phyloP scores from a whole-genome alignment of 2,113 vertebrate genomes.

The Scytalopus superciliaris region DNA sequence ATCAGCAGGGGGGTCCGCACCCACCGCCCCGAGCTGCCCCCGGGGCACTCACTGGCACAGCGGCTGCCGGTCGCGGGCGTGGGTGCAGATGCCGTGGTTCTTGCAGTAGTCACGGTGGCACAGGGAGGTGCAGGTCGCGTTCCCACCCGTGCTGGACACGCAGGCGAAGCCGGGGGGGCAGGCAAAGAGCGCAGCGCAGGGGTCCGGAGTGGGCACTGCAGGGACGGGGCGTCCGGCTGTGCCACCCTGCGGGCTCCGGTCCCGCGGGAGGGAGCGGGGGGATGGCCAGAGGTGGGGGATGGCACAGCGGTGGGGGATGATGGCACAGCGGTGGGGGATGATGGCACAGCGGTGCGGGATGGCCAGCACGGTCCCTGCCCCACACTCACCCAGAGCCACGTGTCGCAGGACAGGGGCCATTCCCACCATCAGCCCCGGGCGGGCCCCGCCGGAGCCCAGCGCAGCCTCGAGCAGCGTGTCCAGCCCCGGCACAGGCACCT shows the following conservation, averaged over 20 bases:
- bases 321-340: too few relatives aligned
- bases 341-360: fast-evolving
- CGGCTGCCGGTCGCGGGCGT: slow-evolving; percentile 71
- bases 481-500: slow-evolving; percentile 42
- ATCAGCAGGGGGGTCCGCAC: fast-evolving
- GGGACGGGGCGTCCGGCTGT: fast-evolving
- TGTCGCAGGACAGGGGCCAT: slow-evolving; percentile 70
- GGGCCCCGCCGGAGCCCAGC: slow-evolving; percentile 24
- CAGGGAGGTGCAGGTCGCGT: slow-evolving; percentile 80
- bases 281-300: too few relatives aligned
- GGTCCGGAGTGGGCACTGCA: slow-evolving; percentile 70
- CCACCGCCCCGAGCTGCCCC: fast-evolving
- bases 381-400: slow-evolving; percentile 72
- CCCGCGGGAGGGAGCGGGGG: fast-evolving
- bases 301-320: too few relatives aligned
- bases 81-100: slow-evolving; percentile 86
- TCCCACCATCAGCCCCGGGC: slow-evolving; percentile 46
- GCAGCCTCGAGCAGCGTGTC: slow-evolving; percentile 57
- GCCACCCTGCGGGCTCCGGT: not conserved
- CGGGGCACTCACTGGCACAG: slow-evolving; percentile 78
- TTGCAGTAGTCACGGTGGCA: slow-evolving; percentile 82
- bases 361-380: fast-evolving
- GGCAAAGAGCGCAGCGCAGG: slow-evolving; percentile 76
- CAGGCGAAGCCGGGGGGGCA: slow-evolving; percentile 80
- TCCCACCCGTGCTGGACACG: not conserved